These are phyloP conservation scores for Microchirus variegatus DNA, from an alignment of 2,797 vertebrate species.

Conservation along the genomic window DNA sequence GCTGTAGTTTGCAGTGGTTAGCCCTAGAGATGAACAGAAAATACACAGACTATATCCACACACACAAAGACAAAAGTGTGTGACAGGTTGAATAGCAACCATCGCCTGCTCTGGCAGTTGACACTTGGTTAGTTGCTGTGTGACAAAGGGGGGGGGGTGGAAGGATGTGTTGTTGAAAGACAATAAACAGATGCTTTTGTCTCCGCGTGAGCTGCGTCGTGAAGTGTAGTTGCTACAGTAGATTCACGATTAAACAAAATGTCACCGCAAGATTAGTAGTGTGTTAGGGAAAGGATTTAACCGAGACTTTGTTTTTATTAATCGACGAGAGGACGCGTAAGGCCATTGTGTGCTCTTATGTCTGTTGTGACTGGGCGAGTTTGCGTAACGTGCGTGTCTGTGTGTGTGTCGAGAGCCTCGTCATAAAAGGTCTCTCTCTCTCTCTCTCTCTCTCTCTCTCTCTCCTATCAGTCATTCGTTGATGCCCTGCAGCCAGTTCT, in stretches of 20 bases:
- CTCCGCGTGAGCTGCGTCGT: constrained; percentile 27
- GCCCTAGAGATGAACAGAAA: no score
- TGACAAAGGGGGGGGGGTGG: constrained; percentile 55
- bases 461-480: constrained; percentile 68
- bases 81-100: constrained; percentile 38
- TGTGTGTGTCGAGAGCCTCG: constrained; percentile 38
- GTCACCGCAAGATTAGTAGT: constrained; percentile 18
- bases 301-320: constrained; percentile 21
- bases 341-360: background rate
- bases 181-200: constrained; percentile 57
- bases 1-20: no score
- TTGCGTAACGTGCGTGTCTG: background rate
- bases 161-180: constrained; percentile 49
- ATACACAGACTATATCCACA: background rate
- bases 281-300: constrained; percentile 6
- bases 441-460: no score
- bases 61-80: constrained; percentile 9
- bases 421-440: constrained; percentile 69
- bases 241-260: background rate
- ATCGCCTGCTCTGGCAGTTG: constrained; percentile 32
- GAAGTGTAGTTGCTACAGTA: constrained; percentile 26
- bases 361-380: background rate
- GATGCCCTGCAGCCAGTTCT: constrained; percentile 72
- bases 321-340: constrained; percentile 19
- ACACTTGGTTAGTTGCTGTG: constrained; percentile 24